Percentiles rank a stretch among this genome's conserved stretches.
Evolutionary conservation across 92 coral and sea anemone genomes (phyloP).

Genomic region (Epizoanthus stellaris): DNA sequence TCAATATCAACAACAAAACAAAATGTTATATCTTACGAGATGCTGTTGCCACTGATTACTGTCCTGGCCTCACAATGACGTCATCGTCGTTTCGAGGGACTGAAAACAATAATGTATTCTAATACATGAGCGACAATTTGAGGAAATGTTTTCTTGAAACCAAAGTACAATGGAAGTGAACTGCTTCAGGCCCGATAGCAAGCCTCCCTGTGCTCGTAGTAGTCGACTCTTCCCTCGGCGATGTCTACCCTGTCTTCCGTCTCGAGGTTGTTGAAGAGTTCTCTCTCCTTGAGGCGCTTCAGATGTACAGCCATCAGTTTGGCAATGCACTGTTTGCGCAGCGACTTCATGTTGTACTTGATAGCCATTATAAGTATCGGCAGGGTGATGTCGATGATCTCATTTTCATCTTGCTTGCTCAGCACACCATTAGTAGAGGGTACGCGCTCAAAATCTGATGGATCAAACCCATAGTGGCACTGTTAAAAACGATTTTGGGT

Average conservation of each 20-base stretch:
- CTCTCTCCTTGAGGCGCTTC: slow-evolving; percentile 8
- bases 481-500: no score
- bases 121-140: no score
- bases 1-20: no score
- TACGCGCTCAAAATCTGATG: background rate
- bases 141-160: no score
- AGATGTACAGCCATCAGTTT: slow-evolving; percentile 10
- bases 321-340: slow-evolving; percentile 1
- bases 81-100: no score
- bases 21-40: no score
- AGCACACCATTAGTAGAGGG: background rate
- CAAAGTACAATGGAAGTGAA: no score
- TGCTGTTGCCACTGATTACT: no score
- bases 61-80: no score
- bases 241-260: slow-evolving; percentile 10
- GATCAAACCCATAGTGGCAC: no score
- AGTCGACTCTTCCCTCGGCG: slow-evolving; percentile 13
- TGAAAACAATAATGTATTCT: no score
- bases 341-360: slow-evolving; percentile 26
- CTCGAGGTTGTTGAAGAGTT: slow-evolving; percentile 6
- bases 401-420: slow-evolving; percentile 4
- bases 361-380: slow-evolving; percentile 19
- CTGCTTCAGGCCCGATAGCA: background rate
- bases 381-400: slow-evolving; percentile 16
- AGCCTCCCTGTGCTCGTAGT: slow-evolving; percentile 16